These are phyloP conservation scores for Telmatherina bonti DNA, from an alignment of 2,797 vertebrate species.

Conservation along the genomic window DNA sequence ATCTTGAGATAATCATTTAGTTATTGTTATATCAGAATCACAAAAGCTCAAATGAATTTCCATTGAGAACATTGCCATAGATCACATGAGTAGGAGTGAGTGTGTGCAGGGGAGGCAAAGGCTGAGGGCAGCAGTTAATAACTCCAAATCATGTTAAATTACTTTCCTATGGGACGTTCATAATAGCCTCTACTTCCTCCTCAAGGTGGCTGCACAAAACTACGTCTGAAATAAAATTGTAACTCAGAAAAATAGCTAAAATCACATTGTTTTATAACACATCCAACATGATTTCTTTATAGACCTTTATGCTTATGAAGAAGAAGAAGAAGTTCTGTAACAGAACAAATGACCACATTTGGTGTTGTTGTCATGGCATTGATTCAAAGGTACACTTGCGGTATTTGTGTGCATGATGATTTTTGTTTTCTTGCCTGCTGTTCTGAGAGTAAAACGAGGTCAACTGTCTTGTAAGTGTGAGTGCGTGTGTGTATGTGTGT, in stretches of 20 bases:
- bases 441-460: slow-evolving; percentile 50
- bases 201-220: slow-evolving; percentile 48
- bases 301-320: not conserved
- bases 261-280: not conserved
- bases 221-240: not conserved
- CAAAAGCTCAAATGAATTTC: too few species aligned
- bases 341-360: not conserved
- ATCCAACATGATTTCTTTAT: not conserved
- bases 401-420: slow-evolving; percentile 51
- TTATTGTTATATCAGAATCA: too few species aligned
- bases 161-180: slow-evolving; percentile 53
- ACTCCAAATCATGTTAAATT: slow-evolving; percentile 38
- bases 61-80: not conserved
- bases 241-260: not conserved
- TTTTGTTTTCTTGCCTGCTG: slow-evolving; percentile 54
- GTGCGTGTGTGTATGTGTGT: slow-evolving; percentile 31
- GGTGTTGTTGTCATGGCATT: slow-evolving; percentile 40
- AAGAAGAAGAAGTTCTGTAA: not conserved
- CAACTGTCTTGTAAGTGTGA: slow-evolving; percentile 38
- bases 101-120: not conserved
- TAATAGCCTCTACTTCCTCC: slow-evolving; percentile 50
- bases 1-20: too few species aligned
- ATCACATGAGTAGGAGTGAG: not conserved
- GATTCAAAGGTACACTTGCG: slow-evolving; percentile 52
- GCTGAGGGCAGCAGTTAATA: slow-evolving; percentile 27